Evolutionary conservation across 2,113 vertebrate species (phyloP), one percentile per base, ranked within the genome.

Genomic region (Passerina amoena): DNA sequence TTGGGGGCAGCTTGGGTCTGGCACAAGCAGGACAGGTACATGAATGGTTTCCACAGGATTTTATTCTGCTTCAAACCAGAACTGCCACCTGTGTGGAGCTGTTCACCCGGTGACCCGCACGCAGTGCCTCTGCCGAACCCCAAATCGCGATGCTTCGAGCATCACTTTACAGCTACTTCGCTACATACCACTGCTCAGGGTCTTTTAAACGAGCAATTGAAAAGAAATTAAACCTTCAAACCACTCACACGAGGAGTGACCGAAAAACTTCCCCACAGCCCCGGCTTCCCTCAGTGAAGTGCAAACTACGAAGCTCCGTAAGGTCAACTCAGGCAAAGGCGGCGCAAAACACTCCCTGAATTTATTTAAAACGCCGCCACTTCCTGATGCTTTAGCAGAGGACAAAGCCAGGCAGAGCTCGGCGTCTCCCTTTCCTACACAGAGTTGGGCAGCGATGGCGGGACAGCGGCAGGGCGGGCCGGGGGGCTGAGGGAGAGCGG

Each of bases 211-310:
- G 4, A 8, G 27, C 27, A 53, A 23, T 4, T 7, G 14, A n/a
- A 27, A 42, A 19, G 0, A 53, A 51, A 31, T 5, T 10, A 60
- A 69, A 14, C 14, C 4, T 28, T 51, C 28, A 59, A 77, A 15
- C 23, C n/a, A 2, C 45, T 56, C 27, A 5, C 2, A 3, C 0
- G 3, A 71, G 4, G 1, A 4, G 7, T 0, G 6, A 9, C 24
- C 25, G 2, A 45, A 70, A 8, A 48, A 28, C 28, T 24, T 44
- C 7, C 44, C 76, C 9, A 6, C 5, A 22, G 1, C 12, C 17
- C 15, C 9, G 3, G 0, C 8, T 8, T 33, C 47, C 53, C 48
- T 30, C 53, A 35, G 27, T 2, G 30, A 75, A 35, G 6, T 2
- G 14, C 17, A 45, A 65, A 76, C 82, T 0, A 16, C 3, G 5